Evolutionary conservation across 1,140 invertebrate genomes (phyloP).

Genomic region (Hyposmocoma kahamanoa): DNA sequence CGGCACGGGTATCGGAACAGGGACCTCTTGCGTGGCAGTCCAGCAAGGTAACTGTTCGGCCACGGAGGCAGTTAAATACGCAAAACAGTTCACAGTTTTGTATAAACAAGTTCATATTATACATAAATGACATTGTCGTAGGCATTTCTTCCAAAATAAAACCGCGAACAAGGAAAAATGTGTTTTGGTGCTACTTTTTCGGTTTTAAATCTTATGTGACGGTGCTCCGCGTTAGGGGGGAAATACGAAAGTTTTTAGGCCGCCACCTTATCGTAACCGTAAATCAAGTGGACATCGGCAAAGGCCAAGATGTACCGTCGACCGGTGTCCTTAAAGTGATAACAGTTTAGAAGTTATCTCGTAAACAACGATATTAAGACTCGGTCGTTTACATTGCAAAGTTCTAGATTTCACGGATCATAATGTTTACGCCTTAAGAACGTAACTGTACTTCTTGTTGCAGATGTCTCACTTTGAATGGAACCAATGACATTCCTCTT

Average conservation of each 20-base stretch:
- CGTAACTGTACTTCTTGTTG: background rate
- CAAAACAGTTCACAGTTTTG: no score
- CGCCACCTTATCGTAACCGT: conserved; percentile 65
- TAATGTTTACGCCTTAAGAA: no score
- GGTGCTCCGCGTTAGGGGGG: conserved; percentile 31
- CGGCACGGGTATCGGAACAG: no score
- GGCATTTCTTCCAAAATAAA: no score
- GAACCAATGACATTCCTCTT: background rate
- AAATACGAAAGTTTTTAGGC: conserved; percentile 63
- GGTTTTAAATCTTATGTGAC: conserved; percentile 63
- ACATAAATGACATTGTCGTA: no score
- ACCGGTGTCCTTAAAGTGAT: conserved; percentile 52
- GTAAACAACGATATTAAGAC: conserved; percentile 58
- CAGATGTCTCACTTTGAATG: background rate
- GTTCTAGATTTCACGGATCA: no score
- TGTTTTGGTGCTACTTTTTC: conserved; percentile 38
- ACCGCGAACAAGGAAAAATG: no score
- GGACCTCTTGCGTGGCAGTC: no score
- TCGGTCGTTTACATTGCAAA: conserved; percentile 1
- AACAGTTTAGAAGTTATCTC: conserved; percentile 53
- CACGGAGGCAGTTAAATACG: no score
- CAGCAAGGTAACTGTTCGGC: no score
- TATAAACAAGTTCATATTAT: no score
- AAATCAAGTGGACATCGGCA: conserved; percentile 68
- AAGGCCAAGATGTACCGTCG: conserved; percentile 48